phyloP scores from a whole-genome alignment of 1,140 invertebrate species.

The Thaumatotibia leucotreta region DNA sequence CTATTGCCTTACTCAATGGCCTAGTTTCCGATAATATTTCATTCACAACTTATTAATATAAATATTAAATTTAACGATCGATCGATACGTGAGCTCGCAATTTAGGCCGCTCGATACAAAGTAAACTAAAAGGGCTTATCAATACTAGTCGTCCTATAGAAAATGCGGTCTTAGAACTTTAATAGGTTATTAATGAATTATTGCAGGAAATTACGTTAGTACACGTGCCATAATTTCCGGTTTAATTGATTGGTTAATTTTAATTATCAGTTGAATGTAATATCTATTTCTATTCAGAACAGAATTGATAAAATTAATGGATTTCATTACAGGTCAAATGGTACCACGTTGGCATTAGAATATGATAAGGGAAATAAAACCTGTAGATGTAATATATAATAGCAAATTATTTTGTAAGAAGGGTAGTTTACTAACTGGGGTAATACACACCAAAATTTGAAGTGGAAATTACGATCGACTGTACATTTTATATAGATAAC shows the following conservation, averaged over 20 bases:
- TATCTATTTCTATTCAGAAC: neutral
- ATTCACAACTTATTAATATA: conserved; percentile 11
- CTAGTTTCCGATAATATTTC: conserved; percentile 14
- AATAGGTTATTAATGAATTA: neutral
- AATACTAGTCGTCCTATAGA: neutral
- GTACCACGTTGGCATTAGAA: neutral
- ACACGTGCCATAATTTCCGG: neutral
- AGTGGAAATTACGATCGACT: too few species aligned
- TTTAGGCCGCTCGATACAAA: neutral
- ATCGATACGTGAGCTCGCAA: conserved; percentile 11
- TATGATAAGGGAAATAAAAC: neutral
- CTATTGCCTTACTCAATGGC: conserved; percentile 14
- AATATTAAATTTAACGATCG: conserved; percentile 14
- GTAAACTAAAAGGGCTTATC: neutral
- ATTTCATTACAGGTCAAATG: neutral
- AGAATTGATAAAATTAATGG: neutral
- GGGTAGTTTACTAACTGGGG: too few species aligned
- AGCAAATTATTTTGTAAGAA: too few species aligned
- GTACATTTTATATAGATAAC: too few species aligned
- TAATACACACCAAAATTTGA: too few species aligned
- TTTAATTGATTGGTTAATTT: neutral
- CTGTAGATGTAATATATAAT: too few species aligned
- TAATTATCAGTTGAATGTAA: conserved; percentile 1
- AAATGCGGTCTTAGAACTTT: neutral
- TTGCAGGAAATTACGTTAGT: neutral